A percentile compares a stretch with the other conserved stretches of the same genome.
These are phyloP conservation scores for Mallotus villosus DNA, from an alignment of 2,797 vertebrate species.

Conservation along the genomic window DNA sequence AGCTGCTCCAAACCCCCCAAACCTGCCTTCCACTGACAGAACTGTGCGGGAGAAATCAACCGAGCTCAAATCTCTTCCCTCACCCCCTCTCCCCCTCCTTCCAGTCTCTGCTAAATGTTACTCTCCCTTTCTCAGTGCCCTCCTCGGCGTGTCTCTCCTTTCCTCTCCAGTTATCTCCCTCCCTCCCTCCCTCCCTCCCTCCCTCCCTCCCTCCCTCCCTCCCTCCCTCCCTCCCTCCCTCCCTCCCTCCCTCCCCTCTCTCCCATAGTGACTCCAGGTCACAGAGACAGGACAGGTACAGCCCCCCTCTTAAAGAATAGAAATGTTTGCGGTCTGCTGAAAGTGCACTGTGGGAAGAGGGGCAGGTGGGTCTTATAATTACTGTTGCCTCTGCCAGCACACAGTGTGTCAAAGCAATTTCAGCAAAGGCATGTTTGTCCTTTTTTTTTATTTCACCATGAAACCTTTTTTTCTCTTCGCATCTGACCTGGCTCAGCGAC, in stretches of 20 bases:
- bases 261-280: slow-evolving; percentile 2
- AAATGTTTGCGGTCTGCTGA: neutral
- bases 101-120: neutral
- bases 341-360: neutral
- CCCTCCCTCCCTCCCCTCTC: neutral
- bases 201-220: neutral
- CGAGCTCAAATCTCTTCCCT: neutral
- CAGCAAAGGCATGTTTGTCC: neutral
- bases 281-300: neutral
- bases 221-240: neutral
- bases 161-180: neutral
- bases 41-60: neutral
- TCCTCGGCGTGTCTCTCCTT: neutral
- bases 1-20: neutral
- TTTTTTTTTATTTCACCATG: neutral
- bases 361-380: slow-evolving; percentile 6
- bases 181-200: neutral
- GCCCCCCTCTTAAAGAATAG: slow-evolving; percentile 2
- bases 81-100: neutral
- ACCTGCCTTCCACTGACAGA: neutral
- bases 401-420: slow-evolving; percentile 5
- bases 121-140: neutral
- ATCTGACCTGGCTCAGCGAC: neutral
- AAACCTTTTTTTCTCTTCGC: neutral
- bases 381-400: slow-evolving; percentile 1